A percentile compares a stretch with the other conserved stretches of the same genome.
Conservation (phyloP, 2,113 vertebrate species). For the Sphyrna mokarran region DNA sequence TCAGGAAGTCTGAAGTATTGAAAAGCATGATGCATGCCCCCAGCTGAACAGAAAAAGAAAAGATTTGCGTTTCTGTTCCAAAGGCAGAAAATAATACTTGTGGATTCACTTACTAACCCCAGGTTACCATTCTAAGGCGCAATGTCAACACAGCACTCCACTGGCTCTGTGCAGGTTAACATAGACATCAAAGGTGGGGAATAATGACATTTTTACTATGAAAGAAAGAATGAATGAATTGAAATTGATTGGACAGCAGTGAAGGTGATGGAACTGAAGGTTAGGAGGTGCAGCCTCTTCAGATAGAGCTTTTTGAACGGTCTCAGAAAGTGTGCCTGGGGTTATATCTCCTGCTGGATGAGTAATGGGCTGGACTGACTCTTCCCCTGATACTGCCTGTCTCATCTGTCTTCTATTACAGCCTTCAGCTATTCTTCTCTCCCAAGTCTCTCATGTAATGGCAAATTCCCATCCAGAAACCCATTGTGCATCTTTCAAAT, state of each 20-base stretch:
- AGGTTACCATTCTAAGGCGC: background rate
- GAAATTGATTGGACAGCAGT: background rate
- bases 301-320: background rate
- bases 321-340: background rate
- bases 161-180: background rate
- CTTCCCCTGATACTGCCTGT: background rate
- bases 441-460: background rate
- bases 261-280: background rate
- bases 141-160: background rate
- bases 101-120: background rate
- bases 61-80: background rate
- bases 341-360: background rate
- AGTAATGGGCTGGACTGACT: background rate
- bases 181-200: background rate
- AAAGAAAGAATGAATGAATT: background rate
- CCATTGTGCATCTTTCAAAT: background rate
- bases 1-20: background rate
- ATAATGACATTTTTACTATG: too few relatives aligned
- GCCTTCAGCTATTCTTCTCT: background rate
- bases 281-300: background rate
- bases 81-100: background rate
- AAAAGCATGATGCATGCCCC: background rate
- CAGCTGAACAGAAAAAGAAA: background rate
- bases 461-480: background rate
- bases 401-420: background rate